Base-by-base conservation (phyloP, 2,797 vertebrate genomes). In the Sphenopsis melanotis region DNA sequence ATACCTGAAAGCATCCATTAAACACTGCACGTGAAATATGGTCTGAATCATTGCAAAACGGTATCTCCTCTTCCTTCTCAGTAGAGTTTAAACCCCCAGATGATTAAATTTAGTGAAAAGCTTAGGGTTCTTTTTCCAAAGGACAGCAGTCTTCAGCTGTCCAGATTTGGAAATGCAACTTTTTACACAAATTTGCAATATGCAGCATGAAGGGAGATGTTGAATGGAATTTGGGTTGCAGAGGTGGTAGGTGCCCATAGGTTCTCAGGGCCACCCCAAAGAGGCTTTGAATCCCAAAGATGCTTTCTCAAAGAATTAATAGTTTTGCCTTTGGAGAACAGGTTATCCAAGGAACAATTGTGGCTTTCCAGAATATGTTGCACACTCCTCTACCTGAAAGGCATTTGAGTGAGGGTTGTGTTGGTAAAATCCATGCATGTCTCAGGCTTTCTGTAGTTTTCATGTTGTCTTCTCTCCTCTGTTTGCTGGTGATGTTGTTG, bases 191-290 rank as follows among this genome's bases (percentile, higher is more conserved):
- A 32, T 70, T 82, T 39, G 3, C 15, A 23, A 5, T 0, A 0
- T 57, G 13, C 9, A 30, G 24, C 1, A 1, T 27, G 57, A 27
- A 85, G 49, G n/a, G 61, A 78, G 50, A 34, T 6, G 56, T 17
- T 79, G 66, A 79, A 49, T 42, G 12, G 46, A 71, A 57, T 91
- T 56, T 75, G 85, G 68, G 56, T 74, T 39, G 60, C 0, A 1
- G 63, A 0, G 0, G 50, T 12, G 11, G 3, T 49, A 1, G 2
- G 23, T 69, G 49, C 7, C 36, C 0, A 0, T 14, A 36, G 30
- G 12, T 4, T 56, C 30, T 70, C 24, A 52, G 4, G 23, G 29
- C 13, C 17, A 18, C 39, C 29, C 22, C 53, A 65, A 70, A 59
- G 10, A 83, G 17, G 15, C 3, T 77, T 6, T 64, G 66, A 81